Evolutionary conservation across 2,797 vertebrate species (phyloP).

Genomic region (Peromyscus attwateri): DNA sequence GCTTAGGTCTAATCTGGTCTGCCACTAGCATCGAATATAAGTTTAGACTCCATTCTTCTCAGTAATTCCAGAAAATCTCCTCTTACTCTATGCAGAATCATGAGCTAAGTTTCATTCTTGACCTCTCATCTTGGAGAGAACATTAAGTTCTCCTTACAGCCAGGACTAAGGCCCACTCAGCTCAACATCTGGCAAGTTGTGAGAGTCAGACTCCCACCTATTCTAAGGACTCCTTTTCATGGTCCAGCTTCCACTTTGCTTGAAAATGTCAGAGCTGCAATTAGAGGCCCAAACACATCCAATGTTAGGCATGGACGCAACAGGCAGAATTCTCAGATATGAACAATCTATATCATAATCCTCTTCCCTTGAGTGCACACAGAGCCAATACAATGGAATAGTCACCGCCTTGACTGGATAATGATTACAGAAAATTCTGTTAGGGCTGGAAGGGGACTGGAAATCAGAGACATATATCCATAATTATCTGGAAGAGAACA

Average conservation of each 20-base stretch:
- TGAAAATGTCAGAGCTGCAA: not conserved
- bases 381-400: not conserved
- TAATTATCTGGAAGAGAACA: not conserved
- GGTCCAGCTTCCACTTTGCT: not conserved
- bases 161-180: not conserved
- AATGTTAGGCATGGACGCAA: not conserved
- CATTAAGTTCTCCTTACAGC: not conserved
- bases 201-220: not conserved
- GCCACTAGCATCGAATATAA: constrained; percentile 42
- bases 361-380: not conserved
- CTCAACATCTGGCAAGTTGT: not conserved
- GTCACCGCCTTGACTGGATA: not conserved
- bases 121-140: constrained; percentile 10
- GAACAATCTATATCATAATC: not conserved
- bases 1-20: constrained; percentile 68
- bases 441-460: not conserved
- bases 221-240: not conserved
- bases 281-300: not conserved
- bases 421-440: not conserved
- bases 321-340: not conserved
- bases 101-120: constrained; percentile 31
- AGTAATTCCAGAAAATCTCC: constrained; percentile 54
- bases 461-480: not conserved
- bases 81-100: constrained; percentile 30
- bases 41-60: constrained; percentile 41